Evolutionary conservation across 2,888 invertebrate species (phyloP).

Genomic region (Noctua janthe): DNA sequence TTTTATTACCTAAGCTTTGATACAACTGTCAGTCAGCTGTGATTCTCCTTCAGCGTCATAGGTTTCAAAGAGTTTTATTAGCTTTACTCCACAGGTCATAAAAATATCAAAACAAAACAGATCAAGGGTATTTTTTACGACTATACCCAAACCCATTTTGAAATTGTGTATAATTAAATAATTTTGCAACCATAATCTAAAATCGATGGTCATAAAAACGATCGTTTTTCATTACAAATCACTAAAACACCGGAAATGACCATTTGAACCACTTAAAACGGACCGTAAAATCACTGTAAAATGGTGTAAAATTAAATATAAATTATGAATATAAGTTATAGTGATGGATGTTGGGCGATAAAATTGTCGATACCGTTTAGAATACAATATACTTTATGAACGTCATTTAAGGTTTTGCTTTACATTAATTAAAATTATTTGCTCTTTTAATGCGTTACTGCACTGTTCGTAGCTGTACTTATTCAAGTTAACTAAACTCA

Average conservation of each 20-base stretch:
- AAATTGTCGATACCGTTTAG: slow-evolving; percentile 23
- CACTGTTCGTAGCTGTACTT: background rate
- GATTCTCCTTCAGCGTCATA: background rate
- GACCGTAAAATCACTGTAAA: slow-evolving; percentile 69
- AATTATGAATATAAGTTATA: slow-evolving; percentile 62
- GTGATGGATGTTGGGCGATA: slow-evolving; percentile 57
- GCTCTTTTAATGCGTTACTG: no score
- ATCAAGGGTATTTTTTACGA: slow-evolving; percentile 31
- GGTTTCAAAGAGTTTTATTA: background rate
- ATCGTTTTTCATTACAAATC: slow-evolving; percentile 59
- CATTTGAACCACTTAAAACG: slow-evolving; percentile 68
- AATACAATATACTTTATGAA: background rate
- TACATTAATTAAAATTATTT: background rate
- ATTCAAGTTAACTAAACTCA: background rate
- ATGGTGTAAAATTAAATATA: slow-evolving; percentile 71
- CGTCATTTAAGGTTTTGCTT: background rate
- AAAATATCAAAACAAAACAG: slow-evolving; percentile 19
- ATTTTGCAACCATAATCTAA: slow-evolving; percentile 64
- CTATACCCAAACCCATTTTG: slow-evolving; percentile 36
- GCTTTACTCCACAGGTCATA: background rate
- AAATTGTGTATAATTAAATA: slow-evolving; percentile 60
- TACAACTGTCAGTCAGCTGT: background rate
- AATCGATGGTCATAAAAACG: slow-evolving; percentile 63
- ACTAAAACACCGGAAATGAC: slow-evolving; percentile 67
- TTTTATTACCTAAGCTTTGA: background rate